Evolutionary conservation across 2,797 vertebrate species (phyloP).

Genomic region (Eulemur coronatus): DNA sequence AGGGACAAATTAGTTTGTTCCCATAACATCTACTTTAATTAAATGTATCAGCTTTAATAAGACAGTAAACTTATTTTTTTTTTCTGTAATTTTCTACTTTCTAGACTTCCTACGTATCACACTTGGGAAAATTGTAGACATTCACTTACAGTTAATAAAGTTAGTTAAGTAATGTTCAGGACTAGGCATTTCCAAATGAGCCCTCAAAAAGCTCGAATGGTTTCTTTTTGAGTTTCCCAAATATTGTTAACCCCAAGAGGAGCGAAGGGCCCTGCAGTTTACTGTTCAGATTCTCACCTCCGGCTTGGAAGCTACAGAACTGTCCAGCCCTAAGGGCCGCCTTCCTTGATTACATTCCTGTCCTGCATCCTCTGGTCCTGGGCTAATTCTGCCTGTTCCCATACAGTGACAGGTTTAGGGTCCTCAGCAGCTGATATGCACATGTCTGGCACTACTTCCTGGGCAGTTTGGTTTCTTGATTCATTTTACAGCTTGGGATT

Average conservation of each 20-base stretch:
- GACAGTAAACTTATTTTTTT: background rate
- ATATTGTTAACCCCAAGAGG: background rate
- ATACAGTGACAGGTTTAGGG: background rate
- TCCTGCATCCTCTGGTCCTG: rapidly evolving
- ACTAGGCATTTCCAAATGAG: background rate
- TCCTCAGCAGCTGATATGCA: rapidly evolving
- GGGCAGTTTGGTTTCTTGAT: background rate
- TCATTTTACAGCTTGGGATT: background rate
- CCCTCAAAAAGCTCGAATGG: background rate
- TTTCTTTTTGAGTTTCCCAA: background rate
- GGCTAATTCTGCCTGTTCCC: background rate
- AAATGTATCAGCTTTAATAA: background rate
- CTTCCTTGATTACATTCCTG: no score
- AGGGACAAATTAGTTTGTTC: background rate
- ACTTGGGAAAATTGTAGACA: background rate
- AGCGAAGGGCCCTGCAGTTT: rapidly evolving
- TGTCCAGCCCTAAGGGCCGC: rapidly evolving
- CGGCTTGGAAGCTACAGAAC: background rate
- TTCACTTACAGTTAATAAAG: background rate
- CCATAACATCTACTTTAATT: background rate
- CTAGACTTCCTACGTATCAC: background rate
- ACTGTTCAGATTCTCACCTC: background rate
- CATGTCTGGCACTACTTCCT: no score
- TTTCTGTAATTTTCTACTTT: background rate
- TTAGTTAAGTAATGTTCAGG: background rate